Percentiles rank a stretch among this genome's conserved stretches.
phyloP scores from a whole-genome alignment of 1,140 invertebrate species.

The Dendroctonus valens region DNA sequence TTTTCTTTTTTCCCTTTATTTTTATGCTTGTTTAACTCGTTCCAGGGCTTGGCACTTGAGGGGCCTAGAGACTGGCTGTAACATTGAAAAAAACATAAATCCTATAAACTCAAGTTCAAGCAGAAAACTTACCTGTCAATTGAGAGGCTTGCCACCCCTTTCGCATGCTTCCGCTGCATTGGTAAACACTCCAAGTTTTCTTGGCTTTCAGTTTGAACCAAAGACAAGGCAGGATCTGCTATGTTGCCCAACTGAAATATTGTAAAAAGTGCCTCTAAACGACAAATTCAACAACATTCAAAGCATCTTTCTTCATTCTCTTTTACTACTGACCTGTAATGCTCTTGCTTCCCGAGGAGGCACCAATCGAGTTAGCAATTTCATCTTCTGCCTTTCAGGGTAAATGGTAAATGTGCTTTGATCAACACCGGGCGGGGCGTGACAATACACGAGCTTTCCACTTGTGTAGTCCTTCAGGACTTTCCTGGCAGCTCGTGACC shows the following conservation, averaged over 20 bases:
- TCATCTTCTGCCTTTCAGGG: slow-evolving; percentile 49
- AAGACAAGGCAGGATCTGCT: too few relatives aligned
- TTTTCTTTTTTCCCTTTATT: slow-evolving; percentile 87
- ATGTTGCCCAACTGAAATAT: too few relatives aligned
- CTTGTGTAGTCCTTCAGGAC: slow-evolving; percentile 94
- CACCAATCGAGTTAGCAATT: slow-evolving; percentile 50
- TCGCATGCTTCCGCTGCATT: neutral
- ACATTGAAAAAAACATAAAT: slow-evolving; percentile 32
- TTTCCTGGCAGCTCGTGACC: slow-evolving; percentile 81
- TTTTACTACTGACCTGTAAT: too few relatives aligned
- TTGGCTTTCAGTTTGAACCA: too few relatives aligned
- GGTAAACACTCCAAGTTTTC: too few relatives aligned
- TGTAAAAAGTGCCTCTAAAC: too few relatives aligned
- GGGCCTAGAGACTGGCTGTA: neutral
- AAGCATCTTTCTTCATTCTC: too few relatives aligned
- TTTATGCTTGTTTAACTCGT: slow-evolving; percentile 71
- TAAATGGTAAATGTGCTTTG: slow-evolving; percentile 70
- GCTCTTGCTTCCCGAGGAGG: slow-evolving; percentile 57
- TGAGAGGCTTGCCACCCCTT: neutral
- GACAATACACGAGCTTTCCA: slow-evolving; percentile 81
- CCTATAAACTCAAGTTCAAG: slow-evolving; percentile 4
- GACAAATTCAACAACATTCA: too few relatives aligned
- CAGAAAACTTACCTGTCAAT: neutral
- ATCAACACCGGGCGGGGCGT: slow-evolving; percentile 76
- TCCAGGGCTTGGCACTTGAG: slow-evolving; percentile 72